Evolutionary conservation across 2,113 vertebrate genomes (phyloP).

Genomic region (Promerops cafer): DNA sequence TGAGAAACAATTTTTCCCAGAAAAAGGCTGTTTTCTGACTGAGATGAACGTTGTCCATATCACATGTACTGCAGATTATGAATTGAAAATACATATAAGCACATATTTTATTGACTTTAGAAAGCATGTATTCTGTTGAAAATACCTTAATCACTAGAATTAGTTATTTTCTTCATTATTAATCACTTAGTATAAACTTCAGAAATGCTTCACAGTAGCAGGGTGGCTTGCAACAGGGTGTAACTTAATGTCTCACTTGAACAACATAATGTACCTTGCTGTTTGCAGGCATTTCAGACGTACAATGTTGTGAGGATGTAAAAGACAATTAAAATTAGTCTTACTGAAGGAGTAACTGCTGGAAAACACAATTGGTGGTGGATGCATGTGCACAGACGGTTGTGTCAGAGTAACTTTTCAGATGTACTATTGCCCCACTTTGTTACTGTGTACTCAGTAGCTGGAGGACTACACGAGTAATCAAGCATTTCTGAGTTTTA

Average conservation of each 20-base stretch:
- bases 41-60: neutral
- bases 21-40: neutral
- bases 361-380: neutral
- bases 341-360: neutral
- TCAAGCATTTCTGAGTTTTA: neutral
- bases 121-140: neutral
- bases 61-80: neutral
- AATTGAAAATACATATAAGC: neutral
- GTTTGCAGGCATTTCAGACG: neutral
- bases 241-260: neutral
- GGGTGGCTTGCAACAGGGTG: neutral
- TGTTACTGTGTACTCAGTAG: neutral
- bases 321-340: neutral
- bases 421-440: neutral
- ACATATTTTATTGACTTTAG: neutral
- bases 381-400: accelerated
- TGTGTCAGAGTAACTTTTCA: neutral
- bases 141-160: neutral
- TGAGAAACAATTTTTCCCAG: neutral
- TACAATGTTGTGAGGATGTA: neutral
- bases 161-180: neutral
- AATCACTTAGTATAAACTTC: neutral
- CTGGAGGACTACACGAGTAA: neutral
- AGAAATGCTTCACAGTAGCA: neutral
- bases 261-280: neutral